Evolutionary conservation across 2,888 invertebrate genomes (phyloP), one percentile per base, ranked within the genome.

Genomic region (Athripsodes cinereus): DNA sequence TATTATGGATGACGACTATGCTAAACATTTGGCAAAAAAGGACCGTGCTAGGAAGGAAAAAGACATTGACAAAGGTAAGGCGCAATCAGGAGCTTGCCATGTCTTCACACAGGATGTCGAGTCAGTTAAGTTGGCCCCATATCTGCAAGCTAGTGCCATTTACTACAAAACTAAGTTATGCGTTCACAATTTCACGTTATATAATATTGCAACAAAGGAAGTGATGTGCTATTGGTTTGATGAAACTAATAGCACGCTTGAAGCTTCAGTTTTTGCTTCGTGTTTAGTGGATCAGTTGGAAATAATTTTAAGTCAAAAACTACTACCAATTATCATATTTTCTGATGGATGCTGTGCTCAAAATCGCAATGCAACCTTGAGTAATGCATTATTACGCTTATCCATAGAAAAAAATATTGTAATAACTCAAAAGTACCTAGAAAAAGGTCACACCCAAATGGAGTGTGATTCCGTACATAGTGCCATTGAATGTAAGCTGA

Each of bases 311-410:
- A 6, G 48, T 20, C 3, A 48, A 20, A 48, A 48, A 18, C 18
- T n/a, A 6, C 8, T 48, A 8, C 48, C 48, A 16, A 21, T 48
- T 8, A 48, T 48, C 8, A 19, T 48, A 20, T 48, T 6, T 48
- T 48, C 48, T n/a, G 48, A 48, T 48, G 48, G 48, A 18, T 48
- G 48, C n/a, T 48, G 20, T 18, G 48, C 48, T 20, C 48, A 48
- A 21, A 48, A 48, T 48, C 18, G 21, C 20, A 48, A 48, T 48
- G 3, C n/a, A 6, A 48, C 21, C n/a, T 20, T 48, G n/a, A 20
- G 6, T 8, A 48, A 48, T 48, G 48, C 48, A 6, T 21, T 48
- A 20, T 48, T 48, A 21, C 20, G 21, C 6, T 20, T 48, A 6
- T 18, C 21, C 6, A 48, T 48, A 8, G 48, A 48, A 20, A 48